Evolutionary conservation across 1,140 invertebrate species (phyloP).

Genomic region (Drosophila virilis): DNA sequence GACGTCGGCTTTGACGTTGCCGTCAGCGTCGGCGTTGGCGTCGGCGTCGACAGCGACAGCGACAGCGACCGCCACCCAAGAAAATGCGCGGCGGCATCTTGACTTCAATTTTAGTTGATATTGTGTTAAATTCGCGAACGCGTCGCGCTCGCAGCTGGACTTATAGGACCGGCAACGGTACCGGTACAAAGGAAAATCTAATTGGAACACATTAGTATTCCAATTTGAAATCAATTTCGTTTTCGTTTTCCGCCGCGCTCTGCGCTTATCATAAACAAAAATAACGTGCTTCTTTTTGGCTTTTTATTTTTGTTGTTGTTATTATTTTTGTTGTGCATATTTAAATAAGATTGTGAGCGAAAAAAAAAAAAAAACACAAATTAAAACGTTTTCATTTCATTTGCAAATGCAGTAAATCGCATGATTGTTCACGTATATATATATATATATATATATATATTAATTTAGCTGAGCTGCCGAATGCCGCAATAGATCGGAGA

Average conservation of each 20-base stretch:
- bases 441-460: slow-evolving; percentile 3
- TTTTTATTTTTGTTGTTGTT: not conserved
- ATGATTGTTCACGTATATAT: slow-evolving; percentile 18
- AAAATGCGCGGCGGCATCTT: slow-evolving; percentile 76
- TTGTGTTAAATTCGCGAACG: slow-evolving; percentile 82
- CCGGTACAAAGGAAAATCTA: not conserved
- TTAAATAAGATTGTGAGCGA: not conserved
- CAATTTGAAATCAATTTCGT: slow-evolving; percentile 23
- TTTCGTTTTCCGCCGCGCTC: not conserved
- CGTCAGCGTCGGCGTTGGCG: slow-evolving; percentile 35
- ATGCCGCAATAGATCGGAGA: slow-evolving; percentile 12
- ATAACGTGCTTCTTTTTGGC: not conserved
- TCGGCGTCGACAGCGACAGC: slow-evolving; percentile 29
- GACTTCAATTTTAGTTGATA: slow-evolving; percentile 81
- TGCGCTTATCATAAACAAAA: slow-evolving; percentile 11
- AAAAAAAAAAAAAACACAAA: no score
- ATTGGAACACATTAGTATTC: slow-evolving; percentile 1
- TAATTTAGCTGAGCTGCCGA: slow-evolving; percentile 5
- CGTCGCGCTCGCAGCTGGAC: slow-evolving; percentile 61
- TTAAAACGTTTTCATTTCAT: not conserved
- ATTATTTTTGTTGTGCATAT: slow-evolving; percentile 6
- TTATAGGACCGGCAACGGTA: slow-evolving; percentile 9
- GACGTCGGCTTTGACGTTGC: slow-evolving; percentile 27
- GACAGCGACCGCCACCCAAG: slow-evolving; percentile 64
- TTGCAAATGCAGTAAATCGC: slow-evolving; percentile 2